phyloP scores from a whole-genome alignment of 2,797 vertebrate species.

The Halcyon leucocephala region DNA sequence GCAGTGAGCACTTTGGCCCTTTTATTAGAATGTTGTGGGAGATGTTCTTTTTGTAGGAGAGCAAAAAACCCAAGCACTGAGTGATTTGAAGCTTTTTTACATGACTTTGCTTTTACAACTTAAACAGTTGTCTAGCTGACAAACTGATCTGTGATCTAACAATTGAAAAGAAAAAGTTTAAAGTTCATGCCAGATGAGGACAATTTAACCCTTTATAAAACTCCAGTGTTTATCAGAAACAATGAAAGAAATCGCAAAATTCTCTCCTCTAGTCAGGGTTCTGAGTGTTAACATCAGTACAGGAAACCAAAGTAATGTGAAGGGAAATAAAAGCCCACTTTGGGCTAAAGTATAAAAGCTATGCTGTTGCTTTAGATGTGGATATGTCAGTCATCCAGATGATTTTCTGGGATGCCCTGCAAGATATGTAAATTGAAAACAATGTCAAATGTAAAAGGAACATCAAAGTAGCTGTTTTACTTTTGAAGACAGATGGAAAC shows the following conservation, averaged over 20 bases:
- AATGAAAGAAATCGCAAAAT: background rate
- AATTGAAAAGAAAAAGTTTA: background rate
- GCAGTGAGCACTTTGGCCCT: background rate
- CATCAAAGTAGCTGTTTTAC: background rate
- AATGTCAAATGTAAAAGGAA: slow-evolving; percentile 9
- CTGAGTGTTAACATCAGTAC: background rate
- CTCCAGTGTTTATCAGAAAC: background rate
- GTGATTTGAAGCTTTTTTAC: background rate
- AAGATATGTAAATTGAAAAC: slow-evolving; percentile 22
- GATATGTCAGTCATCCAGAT: background rate
- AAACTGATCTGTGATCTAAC: background rate
- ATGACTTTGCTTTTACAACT: background rate
- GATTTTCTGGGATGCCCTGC: background rate
- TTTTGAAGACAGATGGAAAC: slow-evolving; percentile 7
- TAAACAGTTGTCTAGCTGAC: background rate
- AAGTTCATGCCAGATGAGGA: background rate
- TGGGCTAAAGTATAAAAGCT: background rate
- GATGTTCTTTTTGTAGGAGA: background rate
- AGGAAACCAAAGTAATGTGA: background rate
- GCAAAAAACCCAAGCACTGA: background rate
- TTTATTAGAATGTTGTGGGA: background rate
- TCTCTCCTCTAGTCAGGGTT: background rate
- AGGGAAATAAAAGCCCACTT: background rate
- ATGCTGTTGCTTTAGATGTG: slow-evolving; percentile 2
- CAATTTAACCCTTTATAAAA: background rate